A percentile compares a stretch with the other conserved stretches of the same genome.
phyloP scores from a whole-genome alignment of 2,113 vertebrate genomes.

The Phaethon lepturus region DNA sequence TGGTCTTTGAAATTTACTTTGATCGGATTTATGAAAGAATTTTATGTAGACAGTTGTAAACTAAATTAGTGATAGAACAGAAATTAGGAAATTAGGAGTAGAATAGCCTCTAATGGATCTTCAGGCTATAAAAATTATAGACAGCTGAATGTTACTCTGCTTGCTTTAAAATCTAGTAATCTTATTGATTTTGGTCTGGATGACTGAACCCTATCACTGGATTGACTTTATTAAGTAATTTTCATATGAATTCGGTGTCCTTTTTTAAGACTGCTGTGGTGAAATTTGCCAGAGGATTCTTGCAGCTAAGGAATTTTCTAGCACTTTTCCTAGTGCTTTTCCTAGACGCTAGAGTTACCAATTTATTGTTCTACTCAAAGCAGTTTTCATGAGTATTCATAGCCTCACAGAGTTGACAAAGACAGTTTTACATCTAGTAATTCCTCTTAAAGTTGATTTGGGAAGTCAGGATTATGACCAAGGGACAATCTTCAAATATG shows the following conservation, averaged over 20 bases:
- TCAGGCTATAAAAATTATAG: neutral
- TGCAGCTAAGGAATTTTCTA: neutral
- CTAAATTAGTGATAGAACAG: neutral
- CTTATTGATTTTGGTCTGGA: neutral
- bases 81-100: neutral
- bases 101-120: neutral
- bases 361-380: neutral
- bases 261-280: neutral
- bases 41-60: neutral
- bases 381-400: neutral
- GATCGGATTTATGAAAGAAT: neutral
- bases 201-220: neutral
- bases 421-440: neutral
- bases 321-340: neutral
- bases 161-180: neutral
- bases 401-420: neutral
- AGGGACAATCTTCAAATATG: neutral
- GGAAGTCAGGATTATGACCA: neutral
- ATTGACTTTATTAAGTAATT: neutral
- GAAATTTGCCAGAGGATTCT: neutral
- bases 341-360: neutral
- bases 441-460: neutral
- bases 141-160: neutral
- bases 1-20: neutral
- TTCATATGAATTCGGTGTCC: neutral